Base-by-base conservation (phyloP, 2,888 invertebrate species). In the Lysandra coridon region DNA sequence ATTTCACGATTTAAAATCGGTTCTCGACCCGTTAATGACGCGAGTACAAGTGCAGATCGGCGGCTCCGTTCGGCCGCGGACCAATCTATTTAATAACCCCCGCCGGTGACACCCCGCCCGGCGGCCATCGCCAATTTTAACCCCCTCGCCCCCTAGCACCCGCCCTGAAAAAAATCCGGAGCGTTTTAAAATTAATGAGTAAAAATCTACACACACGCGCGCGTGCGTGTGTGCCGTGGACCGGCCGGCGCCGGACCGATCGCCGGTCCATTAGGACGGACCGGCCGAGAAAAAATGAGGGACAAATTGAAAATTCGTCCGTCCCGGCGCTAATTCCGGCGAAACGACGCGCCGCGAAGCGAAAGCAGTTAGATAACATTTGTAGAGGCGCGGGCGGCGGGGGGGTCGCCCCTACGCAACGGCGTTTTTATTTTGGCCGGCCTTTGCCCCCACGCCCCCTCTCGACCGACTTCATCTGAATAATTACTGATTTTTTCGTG, bases 131-230 rank as follows among this genome's bases (percentile, higher is more conserved):
- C 94, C 93, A 92, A 93, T 92, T 94, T 92, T 91, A 92, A 88
- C 90, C 92, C 90, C 91, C 88, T 87, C 88, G 87, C 91, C 91
- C 92, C 92, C 91, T 89, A 89, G 91, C 92, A 91, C 92, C 94
- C 93, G 91, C 93, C 92, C 94, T 92, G 93, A 93, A 95, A 94
- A 95, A 95, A 95, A 95, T 95, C 94, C 95, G 88, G 93, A 94
- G 93, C 95, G 94, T 95, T 95, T 95, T 95, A 95, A 95, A 95
- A 95, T 95, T 95, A 95, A 95, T 95, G 95, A 95, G 95, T 95
- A 95, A 95, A 94, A 95, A 95, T 95, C 90, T 91, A 95, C 95
- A 93, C 94, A 94, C 93, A 93, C 95, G 88, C 87, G 87, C 88
- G 89, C 85, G 85, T 86, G 88, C 89, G 91, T 90, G 93, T 91